Percentiles rank a stretch among this genome's conserved stretches.
Evolutionary conservation across 1,140 invertebrate species (phyloP).

Genomic region (Drosophila murphyi): DNA sequence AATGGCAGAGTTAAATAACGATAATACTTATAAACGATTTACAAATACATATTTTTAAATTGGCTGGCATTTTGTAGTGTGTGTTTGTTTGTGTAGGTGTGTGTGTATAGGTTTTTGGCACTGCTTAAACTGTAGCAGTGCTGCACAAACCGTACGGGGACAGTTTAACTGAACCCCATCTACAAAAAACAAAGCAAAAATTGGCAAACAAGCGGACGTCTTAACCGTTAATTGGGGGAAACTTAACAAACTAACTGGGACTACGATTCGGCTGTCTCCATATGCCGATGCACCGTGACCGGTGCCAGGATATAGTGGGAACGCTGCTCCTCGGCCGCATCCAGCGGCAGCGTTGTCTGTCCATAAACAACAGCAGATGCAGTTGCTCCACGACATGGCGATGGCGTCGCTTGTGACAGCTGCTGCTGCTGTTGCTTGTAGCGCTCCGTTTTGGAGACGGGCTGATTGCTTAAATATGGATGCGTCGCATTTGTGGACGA

Average conservation of each 20-base stretch:
- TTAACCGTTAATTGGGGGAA: conserved; percentile 39
- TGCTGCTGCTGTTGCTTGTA: conserved; percentile 71
- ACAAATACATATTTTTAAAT: conserved; percentile 57
- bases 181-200: conserved; percentile 49
- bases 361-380: conserved; percentile 67
- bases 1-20: conserved; percentile 66
- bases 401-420: conserved; percentile 54
- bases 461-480: conserved; percentile 68
- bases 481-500: conserved; percentile 47
- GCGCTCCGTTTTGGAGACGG: conserved; percentile 79
- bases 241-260: conserved; percentile 63
- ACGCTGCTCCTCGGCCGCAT: conserved; percentile 42
- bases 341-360: conserved; percentile 74
- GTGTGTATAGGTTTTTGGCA: conserved; percentile 12
- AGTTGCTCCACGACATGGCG: conserved; percentile 50
- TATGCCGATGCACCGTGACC: conserved; percentile 94
- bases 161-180: conserved; percentile 54
- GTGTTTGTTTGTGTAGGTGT: conserved; percentile 15
- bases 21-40: conserved; percentile 60
- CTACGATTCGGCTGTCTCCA: conserved; percentile 87
- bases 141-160: conserved; percentile 6
- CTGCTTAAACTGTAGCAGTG: conserved; percentile 20
- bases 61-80: conserved; percentile 57
- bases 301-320: conserved; percentile 89
- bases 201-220: conserved; percentile 78